Evolutionary conservation across 2,888 invertebrate genomes (phyloP), one percentile per base, ranked within the genome.

Genomic region (Philereme vetulata): DNA sequence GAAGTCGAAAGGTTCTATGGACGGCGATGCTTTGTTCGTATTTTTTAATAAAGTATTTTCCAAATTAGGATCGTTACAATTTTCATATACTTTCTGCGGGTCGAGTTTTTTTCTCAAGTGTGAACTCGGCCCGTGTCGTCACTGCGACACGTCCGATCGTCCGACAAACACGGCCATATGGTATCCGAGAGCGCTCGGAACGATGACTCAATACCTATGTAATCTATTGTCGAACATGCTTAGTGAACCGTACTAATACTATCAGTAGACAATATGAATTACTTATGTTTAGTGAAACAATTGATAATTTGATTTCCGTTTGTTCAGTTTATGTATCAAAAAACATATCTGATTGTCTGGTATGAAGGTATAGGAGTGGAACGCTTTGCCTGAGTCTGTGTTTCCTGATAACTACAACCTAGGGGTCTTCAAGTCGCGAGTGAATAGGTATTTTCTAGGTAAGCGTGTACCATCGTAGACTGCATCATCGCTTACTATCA

Each of bases 111-210:
- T 33, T 33, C 5, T 7, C 9, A 65, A 71, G 51, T 62, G 61
- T 63, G 67, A 57, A 64, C 68, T 61, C 65, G 52, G 57, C 56
- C 71, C 72, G 66, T 82, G 70, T 76, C 75, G 70, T 75, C 76
- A 63, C 68, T 53, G 40, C 49, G 56, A 72, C 79, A 77, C 72
- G 79, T 82, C 75, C 81, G 76, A 81, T 80, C 81, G 77, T 79
- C 77, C 75, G 72, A 78, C 80, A 78, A 81, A 78, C 80, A 77
- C 78, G 74, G 76, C 86, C 88, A 87, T 88, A 88, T 88, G 88
- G 87, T 76, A 75, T 73, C 68, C 70, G 72, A 69, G 58, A 69
- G 58, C 70, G 77, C 77, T 48, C 77, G 47, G 51, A 10, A 68
- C 77, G 76, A 76, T 84, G 84, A 82, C 84, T 85, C 80, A 82